phyloP scores from a whole-genome alignment of 2,888 invertebrate genomes.

The Stenodema calcarata region DNA sequence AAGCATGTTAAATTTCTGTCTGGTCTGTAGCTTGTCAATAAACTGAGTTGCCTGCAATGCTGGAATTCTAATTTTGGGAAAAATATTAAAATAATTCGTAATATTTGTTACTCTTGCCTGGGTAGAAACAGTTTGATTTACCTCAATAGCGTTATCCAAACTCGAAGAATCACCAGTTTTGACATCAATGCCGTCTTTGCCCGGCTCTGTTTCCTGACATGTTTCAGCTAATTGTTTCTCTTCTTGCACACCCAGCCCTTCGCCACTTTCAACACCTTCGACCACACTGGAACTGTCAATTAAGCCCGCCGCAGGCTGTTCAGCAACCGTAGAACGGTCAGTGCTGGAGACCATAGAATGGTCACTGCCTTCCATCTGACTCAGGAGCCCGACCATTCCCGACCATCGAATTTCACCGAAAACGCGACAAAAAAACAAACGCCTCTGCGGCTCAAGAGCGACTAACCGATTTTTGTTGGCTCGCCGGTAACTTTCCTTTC shows the following conservation, averaged over 20 bases:
- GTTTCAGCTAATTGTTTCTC: not conserved
- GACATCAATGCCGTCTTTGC: not conserved
- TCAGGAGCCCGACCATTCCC: slow-evolving; percentile 22
- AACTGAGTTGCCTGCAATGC: no score
- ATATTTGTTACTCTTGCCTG: no score
- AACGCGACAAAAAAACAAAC: not conserved
- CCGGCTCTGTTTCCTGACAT: not conserved
- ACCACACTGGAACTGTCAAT: not conserved
- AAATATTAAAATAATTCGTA: no score
- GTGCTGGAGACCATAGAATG: not conserved
- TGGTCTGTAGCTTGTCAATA: no score
- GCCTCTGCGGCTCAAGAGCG: not conserved
- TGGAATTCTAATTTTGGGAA: no score
- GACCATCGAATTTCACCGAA: slow-evolving; percentile 21
- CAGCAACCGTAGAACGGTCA: not conserved
- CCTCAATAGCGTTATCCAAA: not conserved
- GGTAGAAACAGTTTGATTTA: not conserved
- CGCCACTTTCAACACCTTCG: not conserved
- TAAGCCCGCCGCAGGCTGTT: not conserved
- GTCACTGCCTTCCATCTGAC: slow-evolving; percentile 14
- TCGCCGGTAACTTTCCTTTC: not conserved
- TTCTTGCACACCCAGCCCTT: not conserved
- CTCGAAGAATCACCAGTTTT: not conserved
- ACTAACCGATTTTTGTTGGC: not conserved
- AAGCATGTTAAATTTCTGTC: no score